These are phyloP conservation scores for Taenioides sp. DNA, from an alignment of 2,797 vertebrate species.

Conservation along the genomic window DNA sequence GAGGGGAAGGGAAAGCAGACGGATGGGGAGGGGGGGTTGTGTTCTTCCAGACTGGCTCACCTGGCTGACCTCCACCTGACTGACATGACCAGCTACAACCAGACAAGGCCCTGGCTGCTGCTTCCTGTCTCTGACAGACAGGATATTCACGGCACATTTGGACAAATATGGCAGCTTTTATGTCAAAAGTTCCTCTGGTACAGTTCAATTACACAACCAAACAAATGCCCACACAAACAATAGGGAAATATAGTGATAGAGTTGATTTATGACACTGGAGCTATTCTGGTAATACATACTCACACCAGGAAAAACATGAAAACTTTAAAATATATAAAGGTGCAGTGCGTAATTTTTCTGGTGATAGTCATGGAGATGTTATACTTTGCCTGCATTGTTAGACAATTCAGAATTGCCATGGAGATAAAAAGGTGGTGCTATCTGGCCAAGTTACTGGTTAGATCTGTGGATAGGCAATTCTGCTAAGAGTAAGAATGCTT, in stretches of 20 bases:
- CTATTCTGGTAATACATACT: neutral
- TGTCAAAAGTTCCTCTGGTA: neutral
- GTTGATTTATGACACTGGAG: neutral
- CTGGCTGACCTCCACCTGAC: constrained; percentile 54
- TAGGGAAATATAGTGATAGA: neutral
- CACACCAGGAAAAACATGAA: no score
- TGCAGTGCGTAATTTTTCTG: no score
- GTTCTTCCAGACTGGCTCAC: constrained; percentile 60
- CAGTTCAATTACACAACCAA: neutral
- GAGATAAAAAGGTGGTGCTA: no score
- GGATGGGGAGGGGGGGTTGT: constrained; percentile 45
- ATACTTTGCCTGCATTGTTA: no score
- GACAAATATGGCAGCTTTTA: constrained; percentile 25
- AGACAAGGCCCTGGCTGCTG: constrained; percentile 46
- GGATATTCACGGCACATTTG: constrained; percentile 46
- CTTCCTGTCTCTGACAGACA: constrained; percentile 67
- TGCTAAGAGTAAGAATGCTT: no score
- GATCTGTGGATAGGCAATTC: no score
- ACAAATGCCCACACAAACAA: neutral
- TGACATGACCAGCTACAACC: constrained; percentile 43
- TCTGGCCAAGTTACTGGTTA: no score
- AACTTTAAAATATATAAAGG: no score
- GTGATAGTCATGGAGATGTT: no score
- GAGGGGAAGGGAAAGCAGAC: constrained; percentile 63
- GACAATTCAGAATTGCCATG: no score